Percentiles rank a stretch among this genome's conserved stretches.
Conservation (phyloP, 2,113 vertebrate species). For the Rhea americana region DNA sequence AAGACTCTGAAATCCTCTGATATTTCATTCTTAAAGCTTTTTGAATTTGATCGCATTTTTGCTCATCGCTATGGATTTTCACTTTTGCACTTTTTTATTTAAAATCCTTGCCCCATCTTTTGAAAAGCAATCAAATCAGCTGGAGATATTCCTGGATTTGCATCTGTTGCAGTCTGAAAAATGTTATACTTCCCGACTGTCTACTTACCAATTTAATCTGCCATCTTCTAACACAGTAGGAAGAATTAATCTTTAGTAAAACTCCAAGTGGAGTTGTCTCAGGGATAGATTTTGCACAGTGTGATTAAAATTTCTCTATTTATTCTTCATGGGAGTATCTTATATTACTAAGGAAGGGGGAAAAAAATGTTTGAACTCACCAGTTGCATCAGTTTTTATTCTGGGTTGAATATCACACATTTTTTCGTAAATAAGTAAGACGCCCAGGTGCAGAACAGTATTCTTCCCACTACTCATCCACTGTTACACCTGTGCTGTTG, state of each 20-base stretch:
- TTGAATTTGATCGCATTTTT: background rate
- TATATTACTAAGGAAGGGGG: background rate
- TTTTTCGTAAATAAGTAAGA: constrained; percentile 58
- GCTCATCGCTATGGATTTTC: background rate
- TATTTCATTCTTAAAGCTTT: background rate
- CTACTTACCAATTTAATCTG: constrained; percentile 48
- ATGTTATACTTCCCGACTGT: constrained; percentile 38
- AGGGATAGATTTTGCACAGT: background rate
- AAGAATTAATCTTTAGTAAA: constrained; percentile 33
- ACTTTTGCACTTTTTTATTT: constrained; percentile 43
- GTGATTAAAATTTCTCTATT: background rate
- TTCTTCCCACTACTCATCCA: constrained; percentile 45
- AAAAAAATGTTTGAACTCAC: constrained; percentile 77
- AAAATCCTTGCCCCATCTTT: constrained; percentile 34
- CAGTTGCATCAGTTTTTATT: constrained; percentile 82
- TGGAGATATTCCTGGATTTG: constrained; percentile 52
- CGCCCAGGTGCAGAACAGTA: constrained; percentile 39
- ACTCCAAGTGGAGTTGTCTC: background rate
- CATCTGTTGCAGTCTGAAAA: constrained; percentile 48
- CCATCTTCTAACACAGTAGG: constrained; percentile 29
- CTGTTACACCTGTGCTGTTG: constrained; percentile 61
- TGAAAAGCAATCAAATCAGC: constrained; percentile 39
- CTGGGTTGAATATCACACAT: constrained; percentile 77
- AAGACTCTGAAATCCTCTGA: background rate
- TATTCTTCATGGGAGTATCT: background rate